These are phyloP conservation scores for Urocolius indicus DNA, from an alignment of 2,113 vertebrate species.

Conservation along the genomic window DNA sequence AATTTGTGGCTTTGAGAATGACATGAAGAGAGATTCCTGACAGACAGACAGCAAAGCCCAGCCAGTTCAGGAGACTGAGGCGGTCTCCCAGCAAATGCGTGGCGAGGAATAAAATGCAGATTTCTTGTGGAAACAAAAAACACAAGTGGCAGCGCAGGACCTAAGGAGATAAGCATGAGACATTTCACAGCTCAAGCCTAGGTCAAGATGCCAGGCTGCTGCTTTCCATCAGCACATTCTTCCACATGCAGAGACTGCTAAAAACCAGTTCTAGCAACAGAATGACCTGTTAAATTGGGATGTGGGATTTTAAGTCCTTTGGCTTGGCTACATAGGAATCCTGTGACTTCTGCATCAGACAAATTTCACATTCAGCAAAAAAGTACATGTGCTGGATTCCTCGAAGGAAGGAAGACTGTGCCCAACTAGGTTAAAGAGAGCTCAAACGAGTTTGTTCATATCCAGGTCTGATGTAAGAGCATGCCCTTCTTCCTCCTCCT, in stretches of 20 bases:
- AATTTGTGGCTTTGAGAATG: constrained; percentile 84
- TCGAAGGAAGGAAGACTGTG: not conserved
- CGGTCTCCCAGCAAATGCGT: constrained; percentile 86
- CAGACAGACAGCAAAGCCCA: constrained; percentile 91
- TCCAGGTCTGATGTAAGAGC: not conserved
- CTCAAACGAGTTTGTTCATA: not conserved
- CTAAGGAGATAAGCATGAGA: not conserved
- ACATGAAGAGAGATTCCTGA: constrained; percentile 91
- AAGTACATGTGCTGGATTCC: not conserved
- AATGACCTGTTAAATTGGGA: not conserved
- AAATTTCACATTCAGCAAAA: not conserved
- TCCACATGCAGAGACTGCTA: not conserved
- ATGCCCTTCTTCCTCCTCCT: not conserved
- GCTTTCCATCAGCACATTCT: not conserved
- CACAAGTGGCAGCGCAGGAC: not conserved
- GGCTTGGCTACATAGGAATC: not conserved
- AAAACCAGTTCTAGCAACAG: not conserved
- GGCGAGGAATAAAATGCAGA: constrained; percentile 89
- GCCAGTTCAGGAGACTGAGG: constrained; percentile 88
- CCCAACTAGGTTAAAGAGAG: not conserved
- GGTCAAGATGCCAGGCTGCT: not conserved
- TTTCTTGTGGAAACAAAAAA: constrained; percentile 79
- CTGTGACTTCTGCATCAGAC: not conserved
- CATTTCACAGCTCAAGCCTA: not conserved
- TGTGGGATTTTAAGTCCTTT: constrained; percentile 6